Evolutionary conservation across 2,888 invertebrate species (phyloP).

Genomic region (Drosophila nr. perissopoda): DNA sequence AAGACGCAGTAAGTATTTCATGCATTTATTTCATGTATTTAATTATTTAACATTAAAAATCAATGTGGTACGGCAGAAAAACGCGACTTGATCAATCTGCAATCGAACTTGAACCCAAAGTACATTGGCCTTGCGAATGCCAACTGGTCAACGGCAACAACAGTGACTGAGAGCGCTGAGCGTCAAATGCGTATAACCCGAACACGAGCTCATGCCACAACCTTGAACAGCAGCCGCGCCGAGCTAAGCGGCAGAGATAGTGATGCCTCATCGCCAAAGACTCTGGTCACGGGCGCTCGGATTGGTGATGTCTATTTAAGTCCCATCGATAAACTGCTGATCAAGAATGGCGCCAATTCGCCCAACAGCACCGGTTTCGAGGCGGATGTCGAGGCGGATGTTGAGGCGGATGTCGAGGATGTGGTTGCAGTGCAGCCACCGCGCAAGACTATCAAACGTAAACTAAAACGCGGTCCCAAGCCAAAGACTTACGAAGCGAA

Average conservation of each 20-base stretch:
- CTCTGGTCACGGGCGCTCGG: not conserved
- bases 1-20: constrained; percentile 43
- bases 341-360: constrained; percentile 80
- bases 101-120: constrained; percentile 83
- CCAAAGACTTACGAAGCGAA: constrained; percentile 21
- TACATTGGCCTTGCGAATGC: constrained; percentile 80
- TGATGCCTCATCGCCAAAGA: constrained; percentile 45
- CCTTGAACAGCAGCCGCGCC: constrained; percentile 23
- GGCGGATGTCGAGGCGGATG: constrained; percentile 65
- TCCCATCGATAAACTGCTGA: constrained; percentile 83
- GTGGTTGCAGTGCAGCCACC: not conserved
- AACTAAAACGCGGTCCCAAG: constrained; percentile 53
- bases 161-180: constrained; percentile 52
- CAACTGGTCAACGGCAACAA: constrained; percentile 57
- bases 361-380: constrained; percentile 73
- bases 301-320: constrained; percentile 58
- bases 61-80: constrained; percentile 49
- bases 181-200: constrained; percentile 59
- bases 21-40: not conserved
- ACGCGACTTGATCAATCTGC: constrained; percentile 78
- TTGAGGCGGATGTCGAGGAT: constrained; percentile 66
- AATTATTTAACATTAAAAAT: not conserved
- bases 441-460: constrained; percentile 56
- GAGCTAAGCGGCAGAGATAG: constrained; percentile 39
- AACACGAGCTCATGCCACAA: constrained; percentile 49